Conservation (phyloP, 2,113 vertebrate genomes). For the Thunnus maccoyii region DNA sequence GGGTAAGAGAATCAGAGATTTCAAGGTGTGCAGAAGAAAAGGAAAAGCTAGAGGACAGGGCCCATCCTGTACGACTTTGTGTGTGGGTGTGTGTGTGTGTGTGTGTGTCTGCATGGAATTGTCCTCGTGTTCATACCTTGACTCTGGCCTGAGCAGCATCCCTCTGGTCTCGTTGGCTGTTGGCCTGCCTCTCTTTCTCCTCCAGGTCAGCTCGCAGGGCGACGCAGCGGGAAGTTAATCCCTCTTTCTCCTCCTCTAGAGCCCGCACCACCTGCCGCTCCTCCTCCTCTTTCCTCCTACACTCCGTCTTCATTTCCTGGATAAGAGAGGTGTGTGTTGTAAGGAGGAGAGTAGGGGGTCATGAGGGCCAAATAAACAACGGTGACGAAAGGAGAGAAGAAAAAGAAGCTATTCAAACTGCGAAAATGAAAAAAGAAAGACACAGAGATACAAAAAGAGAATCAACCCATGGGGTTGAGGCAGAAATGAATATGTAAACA, state of each 20-base stretch:
- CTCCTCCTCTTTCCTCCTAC: conserved; percentile 89
- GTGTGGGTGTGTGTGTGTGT: background rate
- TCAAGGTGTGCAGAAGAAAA: conserved; percentile 65
- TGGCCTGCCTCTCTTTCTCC: conserved; percentile 89
- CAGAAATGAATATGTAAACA: conserved; percentile 90
- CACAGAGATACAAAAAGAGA: conserved; percentile 74
- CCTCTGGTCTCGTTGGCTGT: conserved; percentile 87
- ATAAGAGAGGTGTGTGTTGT: conserved; percentile 50
- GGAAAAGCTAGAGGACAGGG: conserved; percentile 21
- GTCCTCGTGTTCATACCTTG: conserved; percentile 86
- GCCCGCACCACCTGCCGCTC: conserved; percentile 88
- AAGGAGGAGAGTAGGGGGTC: conserved; percentile 55
- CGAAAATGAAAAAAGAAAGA: conserved; percentile 63
- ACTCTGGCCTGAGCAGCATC: conserved; percentile 86
- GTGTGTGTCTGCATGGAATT: conserved; percentile 45
- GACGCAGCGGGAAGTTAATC: conserved; percentile 88
- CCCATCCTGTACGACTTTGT: conserved; percentile 21
- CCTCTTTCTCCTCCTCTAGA: conserved; percentile 90
- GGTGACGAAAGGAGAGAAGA: conserved; percentile 82
- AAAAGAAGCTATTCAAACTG: conserved; percentile 63
- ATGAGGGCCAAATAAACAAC: conserved; percentile 77
- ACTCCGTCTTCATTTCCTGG: conserved; percentile 90
- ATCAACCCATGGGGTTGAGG: conserved; percentile 70
- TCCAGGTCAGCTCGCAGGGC: conserved; percentile 93
- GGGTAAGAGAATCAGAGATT: conserved; percentile 52